Base-by-base conservation (phyloP, 2,113 vertebrate species). In the Archocentrus centrarchus region DNA sequence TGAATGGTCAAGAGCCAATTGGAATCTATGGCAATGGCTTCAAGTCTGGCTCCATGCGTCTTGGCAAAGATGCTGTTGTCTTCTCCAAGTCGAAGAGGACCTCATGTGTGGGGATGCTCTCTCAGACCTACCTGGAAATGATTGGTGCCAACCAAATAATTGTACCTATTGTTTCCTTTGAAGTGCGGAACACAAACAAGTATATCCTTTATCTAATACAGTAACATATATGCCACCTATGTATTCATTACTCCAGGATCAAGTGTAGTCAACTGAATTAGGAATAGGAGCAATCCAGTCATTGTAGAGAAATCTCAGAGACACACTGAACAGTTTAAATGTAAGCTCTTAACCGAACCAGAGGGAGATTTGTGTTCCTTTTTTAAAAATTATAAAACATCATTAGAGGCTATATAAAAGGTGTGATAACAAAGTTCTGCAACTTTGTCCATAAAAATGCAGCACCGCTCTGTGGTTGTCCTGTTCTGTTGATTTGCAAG, bases 41-140 rank as follows among this genome's bases (percentile, higher is more conserved):
- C 96, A 99, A 99, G 88, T 99, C 98, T 0, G 98, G 98, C 3
- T 98, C 98, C 44, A 99, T 99, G 98, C 97, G 98, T 47, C 95
- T 99, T 66, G 98, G 98, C 17, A 97, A 87, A 94, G 98, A 99
- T 11, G 97, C 97, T 41, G 96, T 99, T 0, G 97, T 99, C 53
- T 98, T 99, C 88, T 99, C 97, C 44, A 99, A 97, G 89, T 97
- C 97, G 0, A 95, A 91, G 35, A 95, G 91, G 2, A 87, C 70
- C 8, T 96, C 96, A 91, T 98, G 96, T 0, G 96, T 99, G n/a
- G 98, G 98, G 44, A 93, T 99, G 79, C 93, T 99, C 64, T 99
- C 98, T 30, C 98, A 99, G 93, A 97, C 96, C 6, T 99, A 97
- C 92, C 95, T 99, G 91, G 89, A 96, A 81, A 60, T 59, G 64